phyloP scores from a whole-genome alignment of 2,797 vertebrate genomes.

The Dermochelys coriacea region DNA sequence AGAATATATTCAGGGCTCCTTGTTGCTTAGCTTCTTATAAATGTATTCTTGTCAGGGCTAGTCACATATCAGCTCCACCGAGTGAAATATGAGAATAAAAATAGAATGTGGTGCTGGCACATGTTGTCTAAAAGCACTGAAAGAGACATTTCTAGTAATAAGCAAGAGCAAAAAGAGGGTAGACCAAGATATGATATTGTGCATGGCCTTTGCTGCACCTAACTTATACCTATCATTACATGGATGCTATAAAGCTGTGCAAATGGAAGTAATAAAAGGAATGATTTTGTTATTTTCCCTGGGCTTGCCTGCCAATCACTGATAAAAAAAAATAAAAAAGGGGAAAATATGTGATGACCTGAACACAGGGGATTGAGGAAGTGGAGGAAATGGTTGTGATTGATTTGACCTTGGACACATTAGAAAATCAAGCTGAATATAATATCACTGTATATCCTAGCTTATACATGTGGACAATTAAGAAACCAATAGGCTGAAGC shows the following conservation, averaged over 20 bases:
- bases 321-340: slow-evolving; percentile 15
- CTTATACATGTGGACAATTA: not conserved
- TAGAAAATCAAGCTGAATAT: slow-evolving; percentile 43
- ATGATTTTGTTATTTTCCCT: not conserved
- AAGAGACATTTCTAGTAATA: slow-evolving; percentile 22
- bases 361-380: not conserved
- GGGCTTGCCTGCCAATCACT: slow-evolving; percentile 15
- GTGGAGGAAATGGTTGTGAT: slow-evolving; percentile 3
- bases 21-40: slow-evolving; percentile 61
- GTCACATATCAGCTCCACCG: slow-evolving; percentile 33
- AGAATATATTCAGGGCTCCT: slow-evolving; percentile 48
- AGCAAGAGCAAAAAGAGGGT: slow-evolving; percentile 27
- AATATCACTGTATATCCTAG: not conserved
- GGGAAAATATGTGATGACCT: slow-evolving; percentile 6
- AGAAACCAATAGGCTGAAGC: not conserved
- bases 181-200: not conserved
- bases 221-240: not conserved
- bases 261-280: slow-evolving; percentile 42
- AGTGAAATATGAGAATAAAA: slow-evolving; percentile 69
- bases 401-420: slow-evolving; percentile 45
- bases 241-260: slow-evolving; percentile 16
- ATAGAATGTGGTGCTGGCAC: slow-evolving; percentile 42
- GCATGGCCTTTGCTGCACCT: not conserved
- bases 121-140: slow-evolving; percentile 44
- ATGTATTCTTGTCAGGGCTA: slow-evolving; percentile 59